Evolutionary conservation across 2,888 invertebrate genomes (phyloP).

Genomic region (Dolomedes plantarius): DNA sequence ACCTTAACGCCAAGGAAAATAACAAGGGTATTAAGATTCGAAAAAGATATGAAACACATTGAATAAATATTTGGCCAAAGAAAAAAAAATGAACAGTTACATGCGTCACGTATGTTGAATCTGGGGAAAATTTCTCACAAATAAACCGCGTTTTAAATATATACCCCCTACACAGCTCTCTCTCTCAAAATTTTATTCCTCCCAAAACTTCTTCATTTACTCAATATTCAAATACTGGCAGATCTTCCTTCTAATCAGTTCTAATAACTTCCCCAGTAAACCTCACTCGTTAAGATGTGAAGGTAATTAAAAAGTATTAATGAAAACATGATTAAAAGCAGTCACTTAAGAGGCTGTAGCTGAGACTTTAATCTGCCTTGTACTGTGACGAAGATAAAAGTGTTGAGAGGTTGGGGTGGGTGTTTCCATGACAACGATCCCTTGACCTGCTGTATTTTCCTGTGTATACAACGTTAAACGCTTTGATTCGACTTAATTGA

Average conservation of each 20-base stretch:
- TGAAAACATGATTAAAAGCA: slow-evolving; percentile 67
- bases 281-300: slow-evolving; percentile 57
- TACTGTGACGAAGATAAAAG: slow-evolving; percentile 36
- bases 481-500: slow-evolving; percentile 31
- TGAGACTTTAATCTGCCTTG: slow-evolving; percentile 12
- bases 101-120: too few relatives aligned
- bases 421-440: slow-evolving; percentile 39
- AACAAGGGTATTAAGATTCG: too few relatives aligned
- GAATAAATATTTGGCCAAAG: too few relatives aligned
- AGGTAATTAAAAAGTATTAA: slow-evolving; percentile 66
- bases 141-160: too few relatives aligned
- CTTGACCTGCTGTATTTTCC: slow-evolving; percentile 34
- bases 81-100: too few relatives aligned
- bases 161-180: too few relatives aligned
- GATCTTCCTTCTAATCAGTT: not conserved
- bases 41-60: too few relatives aligned
- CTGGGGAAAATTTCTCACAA: too few relatives aligned
- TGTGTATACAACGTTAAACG: slow-evolving; percentile 11
- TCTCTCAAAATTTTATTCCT: too few relatives aligned
- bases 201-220: too few relatives aligned
- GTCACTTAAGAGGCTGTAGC: slow-evolving; percentile 12
- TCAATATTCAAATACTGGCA: not conserved
- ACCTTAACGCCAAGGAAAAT: too few relatives aligned
- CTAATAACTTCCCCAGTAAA: slow-evolving; percentile 10
- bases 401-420: not conserved